Base-by-base conservation (phyloP, 64 coral and sea anemone species). In the Dendrophyllia cribrosa region DNA sequence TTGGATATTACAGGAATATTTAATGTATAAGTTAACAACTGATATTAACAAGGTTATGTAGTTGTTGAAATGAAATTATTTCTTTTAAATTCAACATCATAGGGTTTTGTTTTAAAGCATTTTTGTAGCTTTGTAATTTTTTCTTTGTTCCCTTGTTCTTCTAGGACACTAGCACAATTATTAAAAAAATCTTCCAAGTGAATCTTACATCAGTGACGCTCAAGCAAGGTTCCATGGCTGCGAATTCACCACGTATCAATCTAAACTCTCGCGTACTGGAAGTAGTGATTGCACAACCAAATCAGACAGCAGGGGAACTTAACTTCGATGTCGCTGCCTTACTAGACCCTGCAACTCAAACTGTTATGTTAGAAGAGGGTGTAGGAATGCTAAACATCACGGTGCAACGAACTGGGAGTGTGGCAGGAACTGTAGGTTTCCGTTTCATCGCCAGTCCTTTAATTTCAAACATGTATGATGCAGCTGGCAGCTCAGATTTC, bases 131-230 rank as follows among this genome's bases (percentile, higher is more conserved):
- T 34, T 50, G 75, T 20, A 34, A 78, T 6, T 4, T 43, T 43
- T 52, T 46, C 58, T 46, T 3, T 51, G 19, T 66, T 11, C 66
- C 60, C 71, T 43, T 55, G 14, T 89, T 43, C 51, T 70, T 84
- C 22, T 52, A 96, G 95, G 65, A 93, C 72, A 80, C 83, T 13
- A 75, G 51, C 77, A 86, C 94, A 78, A 67, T 79, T 4, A 76
- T 88, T 17, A 99, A 84, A 51, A 91, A 94, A 34, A 78, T 99
- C 20, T 99, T 99, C 60, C 90, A 73, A 69, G 94, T 99, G 51
- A 99, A 96, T 73, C 74, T 99, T 26, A 96, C 94, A 10, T 56
- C 83, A 4, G 97, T 96, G 7, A 49, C 72, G 20, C 95, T 99
- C 9, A 79, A 90, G 11, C 43, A 50, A 60, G 76, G 87, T 64